Evolutionary conservation across 2,113 vertebrate genomes (phyloP), one percentile per base, ranked within the genome.

Genomic region (Poecile atricapillus): DNA sequence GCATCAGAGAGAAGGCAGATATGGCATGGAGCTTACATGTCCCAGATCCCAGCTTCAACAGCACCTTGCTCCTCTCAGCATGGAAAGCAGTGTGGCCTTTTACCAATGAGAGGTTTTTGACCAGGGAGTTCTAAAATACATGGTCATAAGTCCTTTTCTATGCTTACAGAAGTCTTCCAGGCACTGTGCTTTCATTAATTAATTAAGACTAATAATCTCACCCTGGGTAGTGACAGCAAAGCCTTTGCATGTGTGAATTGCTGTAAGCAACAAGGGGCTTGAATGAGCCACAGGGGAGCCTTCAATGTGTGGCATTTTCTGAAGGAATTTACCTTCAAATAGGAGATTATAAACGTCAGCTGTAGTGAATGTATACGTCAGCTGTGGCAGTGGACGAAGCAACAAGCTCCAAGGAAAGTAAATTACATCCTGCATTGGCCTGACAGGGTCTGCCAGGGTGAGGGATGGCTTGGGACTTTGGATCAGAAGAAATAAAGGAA

Each of bases 401-500:
- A 86, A 88, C n/a, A 5, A 95, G 77, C 83, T 90, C 81, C 85
- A 86, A 68, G 64, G 76, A 43, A 95, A 92, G 92, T 81, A 96
- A 95, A 96, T 96, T 95, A 93, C 67, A 92, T 28, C 60, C 69
- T 89, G 83, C 87, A 84, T 68, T 83, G 77, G 62, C 62, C 56
- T 95, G 93, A 75, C 90, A 86, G 56, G 87, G 85, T 83, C 90
- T 95, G 85, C 87, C 56, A 88, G 71, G 60, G 64, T 68, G 68
- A 96, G 64, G 76, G 89, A 93, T 7, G 7, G 39, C 69, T 93
- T 81, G 73, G 93, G 85, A 93, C 85, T 92, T 70, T 4, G 17
- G 68, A 90, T 93, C 71, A 94, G 73, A 88, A 74, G 68, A 81
- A 93, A 88, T 95, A 96, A 78, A 92, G 85, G 77, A 87, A 90